These are phyloP conservation scores for Drosophila fulvimacula DNA, from an alignment of 2,888 invertebrate species.

Conservation along the genomic window DNA sequence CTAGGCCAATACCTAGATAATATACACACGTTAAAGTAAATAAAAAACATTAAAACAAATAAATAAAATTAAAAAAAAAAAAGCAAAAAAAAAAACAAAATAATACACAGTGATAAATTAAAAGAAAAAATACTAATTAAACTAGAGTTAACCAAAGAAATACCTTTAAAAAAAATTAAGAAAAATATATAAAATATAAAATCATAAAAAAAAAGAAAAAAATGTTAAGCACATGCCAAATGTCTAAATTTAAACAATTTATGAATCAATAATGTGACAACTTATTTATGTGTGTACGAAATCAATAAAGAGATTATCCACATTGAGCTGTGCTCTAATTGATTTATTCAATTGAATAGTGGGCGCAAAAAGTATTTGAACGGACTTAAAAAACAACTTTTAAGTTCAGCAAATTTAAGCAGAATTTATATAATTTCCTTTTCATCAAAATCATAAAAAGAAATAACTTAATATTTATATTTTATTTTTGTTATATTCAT, in stretches of 20 bases:
- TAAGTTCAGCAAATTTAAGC: too few relatives aligned
- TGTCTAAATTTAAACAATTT: slow-evolving; percentile 24
- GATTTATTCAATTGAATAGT: neutral
- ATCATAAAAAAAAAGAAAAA: slow-evolving; percentile 20
- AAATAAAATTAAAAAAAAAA: slow-evolving; percentile 10
- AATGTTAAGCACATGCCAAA: slow-evolving; percentile 26
- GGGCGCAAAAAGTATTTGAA: neutral
- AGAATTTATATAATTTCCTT: too few relatives aligned
- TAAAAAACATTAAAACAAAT: slow-evolving; percentile 9
- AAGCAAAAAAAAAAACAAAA: neutral
- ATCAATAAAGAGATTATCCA: slow-evolving; percentile 42
- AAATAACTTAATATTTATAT: neutral
- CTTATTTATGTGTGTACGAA: slow-evolving; percentile 49
- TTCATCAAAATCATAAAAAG: too few relatives aligned
- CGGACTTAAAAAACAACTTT: too few relatives aligned
- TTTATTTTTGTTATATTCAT: too few relatives aligned
- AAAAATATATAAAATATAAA: slow-evolving; percentile 1
- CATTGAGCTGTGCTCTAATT: slow-evolving; percentile 14
- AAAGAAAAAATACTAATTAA: slow-evolving; percentile 14
- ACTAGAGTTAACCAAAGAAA: slow-evolving; percentile 27
- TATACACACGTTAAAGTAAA: slow-evolving; percentile 24
- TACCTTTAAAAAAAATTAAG: slow-evolving; percentile 16
- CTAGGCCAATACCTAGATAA: slow-evolving; percentile 15
- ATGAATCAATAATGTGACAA: slow-evolving; percentile 33
- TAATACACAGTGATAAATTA: slow-evolving; percentile 13